Evolutionary conservation across 2,797 vertebrate species (phyloP), one percentile per base, ranked within the genome.

Genomic region (Rhinophrynus dorsalis): DNA sequence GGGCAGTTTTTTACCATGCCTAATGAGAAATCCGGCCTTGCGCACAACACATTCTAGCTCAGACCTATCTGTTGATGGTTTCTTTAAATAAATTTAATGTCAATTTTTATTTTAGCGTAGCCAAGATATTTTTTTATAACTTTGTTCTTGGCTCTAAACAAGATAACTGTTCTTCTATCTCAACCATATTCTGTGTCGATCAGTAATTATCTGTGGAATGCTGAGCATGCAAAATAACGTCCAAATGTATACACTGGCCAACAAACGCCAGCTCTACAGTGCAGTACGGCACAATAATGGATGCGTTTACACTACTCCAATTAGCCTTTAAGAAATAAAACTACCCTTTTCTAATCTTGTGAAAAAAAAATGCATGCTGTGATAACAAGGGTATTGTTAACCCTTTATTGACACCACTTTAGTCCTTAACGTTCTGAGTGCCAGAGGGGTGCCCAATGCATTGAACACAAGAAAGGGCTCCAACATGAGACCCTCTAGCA

Each of bases 151-250:
- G 61, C 68, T 58, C 32, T 6, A 18, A 24, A 52, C 27, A 44
- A 26, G 17, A 65, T 59, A 20, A 20, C 18, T 57, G 61, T 58
- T 55, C 66, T 73, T 66, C 32, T 33, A 66, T 40, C 44, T 40
- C 44, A 52, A 29, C 33, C 32, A 51, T 42, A 57, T 33, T 73
- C 61, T 59, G 54, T 60, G 55, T 58, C 54, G 70, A 73, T 66
- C 62, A 54, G 55, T 73, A 73, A 73, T 73, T 73, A 54, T 44
- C 27, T 37, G 51, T 38, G 60, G 35, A 67, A 33, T 33, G 69
- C 61, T 73, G 69, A 72, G 33, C 47, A 29, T 40, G 69, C 61
- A 72, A 59, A 72, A 72, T 51, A 29, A 57, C 33, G 33, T 62
- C 51, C 52, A 58, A 58, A 12, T 42, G 27, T 40, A 32, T 30